These are phyloP conservation scores for Arrhopalites spinosus DNA, from an alignment of 2,888 invertebrate genomes.

Conservation along the genomic window DNA sequence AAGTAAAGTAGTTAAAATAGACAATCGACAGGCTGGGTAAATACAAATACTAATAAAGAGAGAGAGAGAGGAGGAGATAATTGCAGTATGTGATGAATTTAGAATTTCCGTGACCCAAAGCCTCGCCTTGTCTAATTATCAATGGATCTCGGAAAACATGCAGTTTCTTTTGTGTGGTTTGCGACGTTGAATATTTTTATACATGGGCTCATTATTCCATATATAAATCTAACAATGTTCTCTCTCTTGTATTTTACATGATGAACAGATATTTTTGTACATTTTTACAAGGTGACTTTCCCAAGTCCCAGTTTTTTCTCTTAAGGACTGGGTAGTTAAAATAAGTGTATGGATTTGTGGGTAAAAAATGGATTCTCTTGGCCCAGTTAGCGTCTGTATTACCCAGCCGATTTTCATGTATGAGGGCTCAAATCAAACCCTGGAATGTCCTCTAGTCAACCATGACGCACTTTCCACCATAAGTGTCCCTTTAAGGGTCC, in stretches of 20 bases:
- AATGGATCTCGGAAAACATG: conserved; percentile 1
- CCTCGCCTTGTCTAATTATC: conserved; percentile 27
- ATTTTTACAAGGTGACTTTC: neutral
- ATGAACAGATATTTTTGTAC: neutral
- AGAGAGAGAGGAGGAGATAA: neutral
- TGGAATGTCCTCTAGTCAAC: no score
- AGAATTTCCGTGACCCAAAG: conserved; percentile 16
- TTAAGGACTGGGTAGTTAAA: no score
- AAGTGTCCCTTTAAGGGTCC: no score
- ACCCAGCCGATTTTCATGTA: no score
- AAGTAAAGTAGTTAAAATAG: neutral
- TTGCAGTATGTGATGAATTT: neutral
- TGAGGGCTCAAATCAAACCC: no score
- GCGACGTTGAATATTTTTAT: neutral
- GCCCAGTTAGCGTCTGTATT: no score
- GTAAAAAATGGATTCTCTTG: no score
- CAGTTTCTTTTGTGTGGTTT: neutral
- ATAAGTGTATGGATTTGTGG: no score
- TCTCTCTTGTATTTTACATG: neutral
- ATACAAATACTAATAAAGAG: no score
- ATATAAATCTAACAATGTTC: neutral
- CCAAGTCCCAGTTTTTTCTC: no score
- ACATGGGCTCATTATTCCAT: neutral
- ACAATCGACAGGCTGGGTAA: no score
- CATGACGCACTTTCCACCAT: no score